These are phyloP conservation scores for Drosophila seclusa DNA, from an alignment of 2,888 invertebrate genomes.

Conservation along the genomic window DNA sequence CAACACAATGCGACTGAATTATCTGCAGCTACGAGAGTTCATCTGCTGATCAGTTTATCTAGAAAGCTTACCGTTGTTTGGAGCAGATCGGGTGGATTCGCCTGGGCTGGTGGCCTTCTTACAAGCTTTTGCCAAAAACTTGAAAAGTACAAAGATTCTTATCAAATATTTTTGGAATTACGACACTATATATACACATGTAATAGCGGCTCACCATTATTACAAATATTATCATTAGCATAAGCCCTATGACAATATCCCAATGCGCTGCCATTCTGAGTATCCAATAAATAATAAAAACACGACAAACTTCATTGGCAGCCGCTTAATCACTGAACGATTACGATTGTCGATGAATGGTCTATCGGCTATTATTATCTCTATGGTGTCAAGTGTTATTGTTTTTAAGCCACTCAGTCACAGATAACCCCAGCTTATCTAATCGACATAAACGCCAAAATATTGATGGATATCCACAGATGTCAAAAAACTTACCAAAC, in stretches of 20 bases:
- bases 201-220: slow-evolving; percentile 30
- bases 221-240: slow-evolving; percentile 8
- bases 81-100: not conserved
- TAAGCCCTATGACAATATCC: not conserved
- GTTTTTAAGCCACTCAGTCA: not conserved
- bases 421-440: slow-evolving; percentile 10
- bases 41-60: slow-evolving; percentile 7
- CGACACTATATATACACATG: not conserved
- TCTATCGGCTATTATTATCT: slow-evolving; percentile 15
- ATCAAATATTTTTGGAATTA: not conserved
- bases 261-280: slow-evolving; percentile 8
- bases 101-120: not conserved
- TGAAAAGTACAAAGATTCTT: slow-evolving; percentile 8
- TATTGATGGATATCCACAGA: not conserved
- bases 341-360: not conserved
- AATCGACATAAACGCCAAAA: slow-evolving; percentile 6
- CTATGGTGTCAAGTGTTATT: not conserved
- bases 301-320: slow-evolving; percentile 27
- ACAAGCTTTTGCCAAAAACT: slow-evolving; percentile 22
- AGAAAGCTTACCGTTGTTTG: slow-evolving; percentile 20
- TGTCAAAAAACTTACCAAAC: slow-evolving; percentile 5
- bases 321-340: slow-evolving; percentile 31
- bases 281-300: slow-evolving; percentile 7
- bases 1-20: not conserved
- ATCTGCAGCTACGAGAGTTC: not conserved